Evolutionary conservation across 2,797 vertebrate genomes (phyloP).

Genomic region (Stomatorhinus walkeri): DNA sequence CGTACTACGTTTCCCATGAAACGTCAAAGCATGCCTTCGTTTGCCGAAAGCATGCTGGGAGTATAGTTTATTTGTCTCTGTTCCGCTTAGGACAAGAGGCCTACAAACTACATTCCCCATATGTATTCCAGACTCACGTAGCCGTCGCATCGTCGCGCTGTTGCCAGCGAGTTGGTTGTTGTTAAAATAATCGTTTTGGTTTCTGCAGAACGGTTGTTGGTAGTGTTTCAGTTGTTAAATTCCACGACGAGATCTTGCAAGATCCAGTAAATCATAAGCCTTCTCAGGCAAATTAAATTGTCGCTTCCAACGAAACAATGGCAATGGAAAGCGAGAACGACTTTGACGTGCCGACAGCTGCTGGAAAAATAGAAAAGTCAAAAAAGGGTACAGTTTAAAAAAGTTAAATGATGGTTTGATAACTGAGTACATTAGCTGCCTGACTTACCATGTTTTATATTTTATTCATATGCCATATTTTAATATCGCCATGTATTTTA

Average conservation of each 20-base stretch:
- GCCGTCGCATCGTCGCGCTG: not conserved
- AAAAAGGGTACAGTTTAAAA: slow-evolving; percentile 52
- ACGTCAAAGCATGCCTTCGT: not conserved
- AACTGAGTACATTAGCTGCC: not conserved
- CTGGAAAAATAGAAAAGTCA: slow-evolving; percentile 46
- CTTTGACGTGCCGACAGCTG: slow-evolving; percentile 50
- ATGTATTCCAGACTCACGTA: not conserved
- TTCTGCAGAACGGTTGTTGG: slow-evolving; percentile 39
- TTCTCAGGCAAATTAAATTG: slow-evolving; percentile 20
- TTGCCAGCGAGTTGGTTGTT: slow-evolving; percentile 37
- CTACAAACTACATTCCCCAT: slow-evolving; percentile 44
- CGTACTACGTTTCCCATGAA: not conserved
- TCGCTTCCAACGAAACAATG: slow-evolving; percentile 57
- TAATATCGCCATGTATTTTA: not conserved
- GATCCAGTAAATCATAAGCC: slow-evolving; percentile 2
- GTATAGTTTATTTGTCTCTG: not conserved
- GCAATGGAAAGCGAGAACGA: slow-evolving; percentile 50
- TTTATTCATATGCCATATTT: not conserved
- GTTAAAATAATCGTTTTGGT: slow-evolving; percentile 53
- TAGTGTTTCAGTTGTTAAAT: slow-evolving; percentile 61
- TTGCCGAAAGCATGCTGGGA: not conserved
- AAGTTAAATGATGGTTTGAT: not conserved
- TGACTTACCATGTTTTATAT: not conserved
- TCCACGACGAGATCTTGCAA: slow-evolving; percentile 41
- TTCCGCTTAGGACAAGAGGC: not conserved